Conservation (phyloP, 2,113 vertebrate genomes). For the Apistogramma diplotaenia region DNA sequence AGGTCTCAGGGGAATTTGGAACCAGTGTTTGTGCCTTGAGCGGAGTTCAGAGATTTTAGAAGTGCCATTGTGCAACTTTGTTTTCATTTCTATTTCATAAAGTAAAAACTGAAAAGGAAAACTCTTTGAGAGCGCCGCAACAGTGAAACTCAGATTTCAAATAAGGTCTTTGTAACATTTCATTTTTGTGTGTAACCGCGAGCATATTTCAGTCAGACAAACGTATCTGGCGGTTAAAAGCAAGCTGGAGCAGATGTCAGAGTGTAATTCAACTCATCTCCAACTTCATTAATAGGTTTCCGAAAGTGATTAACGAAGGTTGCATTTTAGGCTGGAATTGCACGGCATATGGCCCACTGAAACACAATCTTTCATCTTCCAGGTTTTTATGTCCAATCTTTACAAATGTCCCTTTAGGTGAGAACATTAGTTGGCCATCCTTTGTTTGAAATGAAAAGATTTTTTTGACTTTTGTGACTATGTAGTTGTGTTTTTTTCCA, state of each 20-base stretch:
- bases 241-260: constrained; percentile 22
- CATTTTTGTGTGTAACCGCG: not conserved
- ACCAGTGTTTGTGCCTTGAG: not conserved
- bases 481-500: constrained; percentile 38
- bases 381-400: constrained; percentile 11
- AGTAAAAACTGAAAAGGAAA: not conserved
- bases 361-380: not conserved
- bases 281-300: constrained; percentile 14
- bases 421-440: constrained; percentile 17
- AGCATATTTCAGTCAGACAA: not conserved
- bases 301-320: constrained; percentile 12
- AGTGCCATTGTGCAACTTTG: not conserved
- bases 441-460: constrained; percentile 27
- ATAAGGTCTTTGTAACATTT: not conserved
- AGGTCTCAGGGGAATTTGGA: not conserved
- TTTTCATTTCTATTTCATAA: not conserved
- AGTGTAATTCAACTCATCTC: not conserved
- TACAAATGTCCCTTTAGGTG: not conserved
- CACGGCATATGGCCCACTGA: constrained; percentile 8
- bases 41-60: not conserved
- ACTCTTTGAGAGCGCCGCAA: not conserved
- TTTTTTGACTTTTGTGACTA: constrained; percentile 41
- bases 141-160: not conserved
- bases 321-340: not conserved
- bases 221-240: not conserved